Evolutionary conservation across 2,888 invertebrate genomes (phyloP).

Genomic region (Baronia brevicornis): DNA sequence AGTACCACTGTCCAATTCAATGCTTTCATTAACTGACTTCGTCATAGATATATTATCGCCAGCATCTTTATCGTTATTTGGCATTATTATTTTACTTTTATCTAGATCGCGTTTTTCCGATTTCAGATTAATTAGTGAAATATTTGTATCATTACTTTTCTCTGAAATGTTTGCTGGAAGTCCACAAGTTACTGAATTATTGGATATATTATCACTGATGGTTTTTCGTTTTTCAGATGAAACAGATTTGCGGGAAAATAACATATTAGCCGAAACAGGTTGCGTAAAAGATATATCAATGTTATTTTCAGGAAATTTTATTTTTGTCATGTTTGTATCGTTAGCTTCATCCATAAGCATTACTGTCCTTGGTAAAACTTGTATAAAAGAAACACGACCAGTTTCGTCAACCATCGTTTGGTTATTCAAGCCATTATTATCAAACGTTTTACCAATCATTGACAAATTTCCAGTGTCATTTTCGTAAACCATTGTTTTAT

Average conservation of each 20-base stretch:
- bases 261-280: conserved; percentile 23
- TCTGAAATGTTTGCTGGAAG: conserved; percentile 20
- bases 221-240: conserved; percentile 20
- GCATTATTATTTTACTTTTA: conserved; percentile 17
- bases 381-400: conserved; percentile 21
- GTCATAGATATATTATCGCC: conserved; percentile 22
- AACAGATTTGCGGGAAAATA: conserved; percentile 2
- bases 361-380: conserved; percentile 19
- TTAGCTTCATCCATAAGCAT: conserved; percentile 2
- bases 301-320: neutral
- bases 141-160: too few species aligned
- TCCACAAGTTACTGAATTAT: conserved; percentile 28
- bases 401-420: conserved; percentile 24
- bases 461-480: too few species aligned
- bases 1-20: conserved; percentile 3
- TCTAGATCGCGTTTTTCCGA: conserved; percentile 13
- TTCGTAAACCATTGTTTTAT: too few species aligned
- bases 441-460: too few species aligned
- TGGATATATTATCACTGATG: conserved; percentile 18
- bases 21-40: conserved; percentile 23
- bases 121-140: too few species aligned
- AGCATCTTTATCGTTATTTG: conserved; percentile 16
- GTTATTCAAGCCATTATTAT: too few species aligned
- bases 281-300: conserved; percentile 23
- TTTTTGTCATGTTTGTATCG: conserved; percentile 5